Evolutionary conservation across 2,797 vertebrate species (phyloP).

Genomic region (Atherinosoma microstoma): DNA sequence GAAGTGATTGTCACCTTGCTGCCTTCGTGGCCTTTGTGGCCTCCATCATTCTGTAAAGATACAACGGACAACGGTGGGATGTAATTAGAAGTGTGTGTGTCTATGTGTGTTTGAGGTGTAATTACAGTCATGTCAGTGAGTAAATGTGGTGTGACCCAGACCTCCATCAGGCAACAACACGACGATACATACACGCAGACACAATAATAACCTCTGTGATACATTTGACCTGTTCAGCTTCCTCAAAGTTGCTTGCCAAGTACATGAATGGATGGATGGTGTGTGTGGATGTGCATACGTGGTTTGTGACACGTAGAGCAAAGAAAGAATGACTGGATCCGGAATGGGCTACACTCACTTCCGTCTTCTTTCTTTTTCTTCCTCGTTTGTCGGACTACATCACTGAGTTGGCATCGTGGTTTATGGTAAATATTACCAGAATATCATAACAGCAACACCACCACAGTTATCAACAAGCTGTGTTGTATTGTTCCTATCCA

Average conservation of each 20-base stretch:
- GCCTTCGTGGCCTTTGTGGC: conserved; percentile 12
- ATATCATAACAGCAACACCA: neutral
- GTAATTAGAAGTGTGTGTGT: conserved; percentile 20
- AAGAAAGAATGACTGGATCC: conserved; percentile 3
- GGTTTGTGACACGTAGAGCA: conserved; percentile 11
- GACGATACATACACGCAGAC: conserved; percentile 13
- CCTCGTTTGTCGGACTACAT: neutral
- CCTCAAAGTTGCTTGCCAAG: conserved; percentile 16
- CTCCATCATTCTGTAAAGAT: conserved; percentile 30
- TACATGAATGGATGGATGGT: conserved; percentile 33
- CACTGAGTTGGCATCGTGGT: neutral
- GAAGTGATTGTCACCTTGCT: conserved; percentile 28
- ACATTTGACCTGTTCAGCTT: conserved; percentile 29
- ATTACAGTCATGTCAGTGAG: conserved; percentile 62
- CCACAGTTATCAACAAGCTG: neutral
- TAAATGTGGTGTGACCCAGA: conserved; percentile 59
- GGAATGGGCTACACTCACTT: neutral
- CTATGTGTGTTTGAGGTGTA: conserved; percentile 28
- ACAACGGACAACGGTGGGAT: conserved; percentile 40
- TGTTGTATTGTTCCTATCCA: neutral
- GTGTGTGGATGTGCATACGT: conserved; percentile 20
- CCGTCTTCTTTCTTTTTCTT: neutral
- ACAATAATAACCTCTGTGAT: conserved; percentile 26
- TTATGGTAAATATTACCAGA: conserved; percentile 7
- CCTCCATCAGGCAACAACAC: conserved; percentile 42